A percentile compares a stretch with the other conserved stretches of the same genome.
Evolutionary conservation across 2,888 invertebrate genomes (phyloP).

Genomic region (Cotesia congregata): DNA sequence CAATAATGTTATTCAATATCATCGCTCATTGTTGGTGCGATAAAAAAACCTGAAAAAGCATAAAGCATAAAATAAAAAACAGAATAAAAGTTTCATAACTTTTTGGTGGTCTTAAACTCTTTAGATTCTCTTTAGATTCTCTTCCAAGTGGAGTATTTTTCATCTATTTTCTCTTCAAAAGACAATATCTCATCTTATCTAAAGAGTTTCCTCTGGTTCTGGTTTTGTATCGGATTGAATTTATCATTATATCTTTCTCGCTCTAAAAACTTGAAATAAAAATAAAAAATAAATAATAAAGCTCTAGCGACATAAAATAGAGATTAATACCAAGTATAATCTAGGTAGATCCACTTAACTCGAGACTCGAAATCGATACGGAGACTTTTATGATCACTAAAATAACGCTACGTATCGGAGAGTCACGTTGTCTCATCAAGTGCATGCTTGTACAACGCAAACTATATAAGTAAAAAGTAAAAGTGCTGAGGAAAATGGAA

Average conservation of each 20-base stretch:
- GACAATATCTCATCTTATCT: background rate
- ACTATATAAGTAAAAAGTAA: background rate
- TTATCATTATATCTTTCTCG: background rate
- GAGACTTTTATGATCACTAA: slow-evolving; percentile 5
- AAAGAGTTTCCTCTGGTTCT: background rate
- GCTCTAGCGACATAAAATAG: background rate
- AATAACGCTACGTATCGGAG: background rate
- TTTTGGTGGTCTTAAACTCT: background rate
- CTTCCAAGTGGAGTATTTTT: background rate
- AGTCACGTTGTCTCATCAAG: background rate
- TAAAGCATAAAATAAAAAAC: background rate
- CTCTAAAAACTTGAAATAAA: background rate
- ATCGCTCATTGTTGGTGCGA: background rate
- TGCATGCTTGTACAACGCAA: background rate
- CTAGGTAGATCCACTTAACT: slow-evolving; percentile 5
- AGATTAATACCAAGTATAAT: slow-evolving; percentile 20
- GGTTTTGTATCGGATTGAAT: background rate
- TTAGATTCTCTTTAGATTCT: background rate
- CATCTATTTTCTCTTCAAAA: background rate
- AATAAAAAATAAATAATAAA: slow-evolving; percentile 4
- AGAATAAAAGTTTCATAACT: background rate
- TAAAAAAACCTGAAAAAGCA: background rate
- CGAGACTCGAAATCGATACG: background rate
- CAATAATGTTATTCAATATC: background rate
- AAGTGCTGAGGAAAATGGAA: background rate